These are phyloP conservation scores for Leptoclinus maculatus DNA, from an alignment of 2,797 vertebrate genomes.

Conservation along the genomic window DNA sequence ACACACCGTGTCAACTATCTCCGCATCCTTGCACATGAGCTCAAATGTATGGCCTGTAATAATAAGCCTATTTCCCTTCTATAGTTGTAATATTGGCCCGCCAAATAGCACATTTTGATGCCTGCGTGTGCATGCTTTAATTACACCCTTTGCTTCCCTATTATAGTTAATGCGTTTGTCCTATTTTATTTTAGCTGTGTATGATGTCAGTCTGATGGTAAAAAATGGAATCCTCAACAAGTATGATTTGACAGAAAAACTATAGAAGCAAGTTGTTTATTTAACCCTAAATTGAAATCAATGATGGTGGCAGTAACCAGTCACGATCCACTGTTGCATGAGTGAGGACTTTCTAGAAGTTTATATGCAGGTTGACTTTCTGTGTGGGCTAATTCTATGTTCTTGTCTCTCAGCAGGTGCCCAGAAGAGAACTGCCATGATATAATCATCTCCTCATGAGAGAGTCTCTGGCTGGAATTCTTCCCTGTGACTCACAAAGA, in stretches of 20 bases:
- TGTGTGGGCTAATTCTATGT: slow-evolving; percentile 50
- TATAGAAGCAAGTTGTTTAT: slow-evolving; percentile 5
- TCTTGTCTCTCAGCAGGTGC: slow-evolving; percentile 75
- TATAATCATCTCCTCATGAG: slow-evolving; percentile 70
- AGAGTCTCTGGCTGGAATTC: slow-evolving; percentile 57
- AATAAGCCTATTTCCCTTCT: neutral
- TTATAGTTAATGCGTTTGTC: neutral
- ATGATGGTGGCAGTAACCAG: slow-evolving; percentile 77
- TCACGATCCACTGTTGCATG: slow-evolving; percentile 80
- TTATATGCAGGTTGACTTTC: slow-evolving; percentile 18
- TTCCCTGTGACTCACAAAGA: slow-evolving; percentile 67
- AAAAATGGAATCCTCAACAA: slow-evolving; percentile 3
- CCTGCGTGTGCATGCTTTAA: slow-evolving; percentile 75
- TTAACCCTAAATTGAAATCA: slow-evolving; percentile 23
- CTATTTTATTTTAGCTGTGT: slow-evolving; percentile 36
- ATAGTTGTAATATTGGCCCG: slow-evolving; percentile 20
- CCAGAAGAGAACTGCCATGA: slow-evolving; percentile 85
- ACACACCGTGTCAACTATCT: slow-evolving; percentile 13
- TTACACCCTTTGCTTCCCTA: slow-evolving; percentile 32
- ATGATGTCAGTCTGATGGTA: slow-evolving; percentile 27
- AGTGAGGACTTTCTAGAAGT: slow-evolving; percentile 74
- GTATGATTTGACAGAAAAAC: slow-evolving; percentile 23
- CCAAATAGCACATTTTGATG: slow-evolving; percentile 54
- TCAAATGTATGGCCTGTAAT: slow-evolving; percentile 13
- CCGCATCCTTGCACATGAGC: slow-evolving; percentile 31